Percentiles rank a stretch among this genome's conserved stretches.
Conservation (phyloP, 1,140 invertebrate species). For the Cyrtorhinus lividipennis region DNA sequence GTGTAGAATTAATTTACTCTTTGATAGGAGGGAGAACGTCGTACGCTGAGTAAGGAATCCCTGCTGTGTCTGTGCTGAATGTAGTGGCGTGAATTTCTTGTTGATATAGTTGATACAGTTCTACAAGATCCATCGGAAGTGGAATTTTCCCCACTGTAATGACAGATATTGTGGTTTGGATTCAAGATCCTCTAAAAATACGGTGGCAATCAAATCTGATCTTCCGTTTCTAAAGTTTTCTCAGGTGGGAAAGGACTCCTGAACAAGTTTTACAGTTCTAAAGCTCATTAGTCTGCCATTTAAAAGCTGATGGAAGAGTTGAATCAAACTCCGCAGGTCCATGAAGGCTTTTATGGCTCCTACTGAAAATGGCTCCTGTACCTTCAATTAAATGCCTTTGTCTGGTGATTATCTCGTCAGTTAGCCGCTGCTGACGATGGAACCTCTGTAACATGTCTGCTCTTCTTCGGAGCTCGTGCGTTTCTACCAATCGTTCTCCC, state of each 20-base stretch:
- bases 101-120: slow-evolving; percentile 73
- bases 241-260: too few species aligned
- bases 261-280: too few species aligned
- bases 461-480: slow-evolving; percentile 67
- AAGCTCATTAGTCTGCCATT: too few species aligned
- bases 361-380: too few species aligned
- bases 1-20: too few species aligned
- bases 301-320: too few species aligned
- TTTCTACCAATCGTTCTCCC: slow-evolving; percentile 64
- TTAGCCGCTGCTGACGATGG: slow-evolving; percentile 66
- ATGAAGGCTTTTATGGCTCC: too few species aligned
- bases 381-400: slow-evolving; percentile 77
- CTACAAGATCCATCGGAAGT: slow-evolving; percentile 61
- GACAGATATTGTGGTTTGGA: not conserved
- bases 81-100: slow-evolving; percentile 65
- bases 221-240: too few species aligned
- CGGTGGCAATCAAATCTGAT: slow-evolving; percentile 10
- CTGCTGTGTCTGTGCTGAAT: slow-evolving; percentile 38
- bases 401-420: slow-evolving; percentile 80
- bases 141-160: slow-evolving; percentile 44
- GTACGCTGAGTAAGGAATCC: slow-evolving; percentile 29
- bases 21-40: slow-evolving; percentile 35
- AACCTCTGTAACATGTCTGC: slow-evolving; percentile 71
- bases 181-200: not conserved
- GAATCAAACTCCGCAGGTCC: too few species aligned